These are phyloP conservation scores for Lophochroa leadbeateri DNA, from an alignment of 2,113 vertebrate species.

Conservation along the genomic window DNA sequence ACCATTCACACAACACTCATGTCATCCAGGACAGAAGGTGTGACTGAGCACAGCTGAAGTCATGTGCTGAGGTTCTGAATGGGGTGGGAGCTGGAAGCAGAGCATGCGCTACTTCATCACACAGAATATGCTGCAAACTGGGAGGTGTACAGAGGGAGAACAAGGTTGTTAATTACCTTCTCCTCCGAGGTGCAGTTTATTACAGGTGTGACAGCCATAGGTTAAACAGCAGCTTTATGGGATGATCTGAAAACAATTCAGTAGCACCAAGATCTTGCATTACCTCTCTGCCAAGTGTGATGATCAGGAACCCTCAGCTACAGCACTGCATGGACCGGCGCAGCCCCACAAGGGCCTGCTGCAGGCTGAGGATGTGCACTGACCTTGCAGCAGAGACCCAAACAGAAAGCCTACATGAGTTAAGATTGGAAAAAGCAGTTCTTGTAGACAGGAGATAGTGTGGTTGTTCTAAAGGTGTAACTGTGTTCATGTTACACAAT, in stretches of 20 bases:
- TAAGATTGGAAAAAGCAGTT: neutral
- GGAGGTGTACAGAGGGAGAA: neutral
- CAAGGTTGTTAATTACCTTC: neutral
- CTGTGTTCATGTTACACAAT: rapidly evolving
- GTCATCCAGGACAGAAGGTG: too few relatives aligned
- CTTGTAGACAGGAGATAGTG: rapidly evolving
- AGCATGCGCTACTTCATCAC: neutral
- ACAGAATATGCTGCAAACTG: neutral
- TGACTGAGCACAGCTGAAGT: neutral
- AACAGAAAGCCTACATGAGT: too few relatives aligned
- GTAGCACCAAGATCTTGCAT: neutral
- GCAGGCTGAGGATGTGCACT: neutral
- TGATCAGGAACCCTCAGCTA: neutral
- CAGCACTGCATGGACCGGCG: neutral
- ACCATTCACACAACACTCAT: too few relatives aligned
- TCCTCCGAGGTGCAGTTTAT: neutral
- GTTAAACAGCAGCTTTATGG: neutral
- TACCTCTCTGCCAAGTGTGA: rapidly evolving
- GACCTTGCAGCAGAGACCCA: neutral
- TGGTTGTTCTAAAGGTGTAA: neutral
- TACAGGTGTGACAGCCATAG: neutral
- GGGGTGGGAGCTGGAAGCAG: neutral
- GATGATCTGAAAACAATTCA: too few relatives aligned
- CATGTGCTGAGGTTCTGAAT: neutral
- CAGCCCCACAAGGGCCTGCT: neutral